These are phyloP conservation scores for Eupithecia abbreviata DNA, from an alignment of 2,888 invertebrate genomes.

Conservation along the genomic window DNA sequence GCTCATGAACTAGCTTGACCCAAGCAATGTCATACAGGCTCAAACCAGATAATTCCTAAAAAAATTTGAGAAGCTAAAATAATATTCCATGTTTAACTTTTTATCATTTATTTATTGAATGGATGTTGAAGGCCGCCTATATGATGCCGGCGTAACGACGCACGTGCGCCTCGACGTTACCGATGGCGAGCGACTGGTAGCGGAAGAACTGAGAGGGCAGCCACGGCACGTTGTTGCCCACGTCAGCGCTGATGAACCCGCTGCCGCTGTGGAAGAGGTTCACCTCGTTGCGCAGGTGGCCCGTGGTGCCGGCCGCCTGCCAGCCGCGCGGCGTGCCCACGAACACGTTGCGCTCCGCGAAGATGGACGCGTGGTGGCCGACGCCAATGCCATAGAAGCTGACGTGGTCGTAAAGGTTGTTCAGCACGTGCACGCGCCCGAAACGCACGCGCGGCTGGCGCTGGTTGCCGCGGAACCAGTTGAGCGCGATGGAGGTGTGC, in stretches of 20 bases:
- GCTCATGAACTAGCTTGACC: no score
- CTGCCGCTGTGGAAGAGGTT: constrained; percentile 7
- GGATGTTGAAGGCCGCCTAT: background rate
- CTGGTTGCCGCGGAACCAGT: constrained; percentile 39
- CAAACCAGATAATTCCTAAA: background rate
- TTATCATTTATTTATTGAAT: background rate
- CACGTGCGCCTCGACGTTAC: constrained; percentile 7
- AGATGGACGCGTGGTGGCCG: constrained; percentile 6
- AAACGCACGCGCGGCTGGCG: constrained; percentile 35
- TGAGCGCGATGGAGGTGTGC: constrained; percentile 29
- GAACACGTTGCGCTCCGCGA: constrained; percentile 9
- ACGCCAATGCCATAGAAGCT: constrained; percentile 28
- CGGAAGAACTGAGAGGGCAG: constrained; percentile 8
- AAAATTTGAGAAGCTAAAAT: background rate
- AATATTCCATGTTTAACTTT: background rate
- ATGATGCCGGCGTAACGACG: background rate
- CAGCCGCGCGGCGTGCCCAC: background rate
- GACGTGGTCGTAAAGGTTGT: constrained; percentile 36
- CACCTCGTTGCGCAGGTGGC: constrained; percentile 4
- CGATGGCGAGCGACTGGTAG: constrained; percentile 9
- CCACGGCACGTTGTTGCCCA: constrained; percentile 10
- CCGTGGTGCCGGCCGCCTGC: constrained; percentile 4
- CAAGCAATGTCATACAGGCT: background rate
- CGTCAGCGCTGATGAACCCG: background rate
- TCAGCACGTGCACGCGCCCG: constrained; percentile 22